Evolutionary conservation across 1,140 invertebrate species (phyloP), one percentile per base, ranked within the genome.

Genomic region (Zaprionus nigranus): DNA sequence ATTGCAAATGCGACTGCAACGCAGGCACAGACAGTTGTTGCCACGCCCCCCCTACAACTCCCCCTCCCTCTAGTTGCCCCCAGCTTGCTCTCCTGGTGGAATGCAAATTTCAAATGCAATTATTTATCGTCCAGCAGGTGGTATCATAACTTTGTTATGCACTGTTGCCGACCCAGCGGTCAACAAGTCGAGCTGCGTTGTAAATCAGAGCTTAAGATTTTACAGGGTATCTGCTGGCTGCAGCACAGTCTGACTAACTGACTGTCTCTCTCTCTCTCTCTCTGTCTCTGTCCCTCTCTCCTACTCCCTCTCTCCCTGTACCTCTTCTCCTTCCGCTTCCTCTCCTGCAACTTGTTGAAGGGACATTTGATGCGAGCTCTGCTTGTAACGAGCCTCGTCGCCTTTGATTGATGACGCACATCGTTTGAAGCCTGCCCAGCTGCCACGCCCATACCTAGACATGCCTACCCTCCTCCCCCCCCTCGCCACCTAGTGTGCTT

Each of bases 341-440:
- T 46, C n/a, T 17, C 1, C 5, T 2, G 17, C 34, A 36, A 49
- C 26, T 61, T 54, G 46, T 54, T 69, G 67, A 51, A 56, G 68
- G 68, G 64, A 67, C 78, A 81, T 63, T 49, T 24, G 54, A 59
- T 43, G 60, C 57, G 58, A 74, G 36, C 54, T 61, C 5, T 54
- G 46, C 74, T 49, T 76, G 74, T 86, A 86, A 86, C 77, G 82
- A 82, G 79, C 84, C 76, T 79, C 75, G 72, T 22, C 58, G 51
- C 36, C 66, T 79, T 81, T 85, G 82, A 85, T 85, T 85, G 82
- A 85, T 85, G 81, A 79, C 60, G 49, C 63, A 62, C 66, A 77
- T 66, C 64, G 75, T 63, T 63, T 62, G 69, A 65, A 58, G 57
- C 30, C 65, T 34, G 13, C 20, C 30, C 36, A 12, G 36, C 36